Evolutionary conservation across 2,888 invertebrate genomes (phyloP).

Genomic region (Rhodophaea formosa): DNA sequence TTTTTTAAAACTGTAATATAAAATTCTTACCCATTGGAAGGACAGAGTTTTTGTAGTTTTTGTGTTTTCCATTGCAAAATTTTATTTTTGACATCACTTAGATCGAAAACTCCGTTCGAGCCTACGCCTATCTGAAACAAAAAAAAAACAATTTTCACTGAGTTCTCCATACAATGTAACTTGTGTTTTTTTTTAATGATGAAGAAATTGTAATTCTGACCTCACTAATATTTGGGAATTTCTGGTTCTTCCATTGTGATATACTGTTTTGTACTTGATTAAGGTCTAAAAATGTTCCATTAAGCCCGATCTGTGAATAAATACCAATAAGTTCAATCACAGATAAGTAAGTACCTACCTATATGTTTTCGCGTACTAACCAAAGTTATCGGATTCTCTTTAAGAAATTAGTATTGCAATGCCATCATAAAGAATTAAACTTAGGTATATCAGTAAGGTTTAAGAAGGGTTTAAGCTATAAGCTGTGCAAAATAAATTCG

Average conservation of each 20-base stretch:
- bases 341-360: too few species aligned
- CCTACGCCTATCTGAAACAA: slow-evolving; percentile 55
- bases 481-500: too few species aligned
- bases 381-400: too few species aligned
- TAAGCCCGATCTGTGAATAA: slow-evolving; percentile 56
- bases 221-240: slow-evolving; percentile 66
- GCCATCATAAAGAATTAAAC: too few species aligned
- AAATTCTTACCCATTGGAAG: slow-evolving; percentile 62
- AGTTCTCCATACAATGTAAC: too few species aligned
- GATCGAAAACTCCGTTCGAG: slow-evolving; percentile 68
- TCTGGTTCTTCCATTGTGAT: slow-evolving; percentile 67
- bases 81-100: slow-evolving; percentile 73
- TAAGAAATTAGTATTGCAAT: too few species aligned
- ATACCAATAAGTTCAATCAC: background rate
- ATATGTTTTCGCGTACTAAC: too few species aligned
- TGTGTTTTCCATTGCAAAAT: slow-evolving; percentile 74
- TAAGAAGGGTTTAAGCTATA: too few species aligned
- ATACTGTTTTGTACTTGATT: slow-evolving; percentile 66
- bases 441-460: too few species aligned
- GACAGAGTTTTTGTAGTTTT: slow-evolving; percentile 67
- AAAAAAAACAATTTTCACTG: too few species aligned
- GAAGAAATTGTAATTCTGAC: slow-evolving; percentile 43
- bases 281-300: slow-evolving; percentile 61
- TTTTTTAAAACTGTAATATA: too few species aligned
- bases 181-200: background rate